Conservation (phyloP, 2,888 invertebrate genomes). For the Euplagia quadripunctaria region DNA sequence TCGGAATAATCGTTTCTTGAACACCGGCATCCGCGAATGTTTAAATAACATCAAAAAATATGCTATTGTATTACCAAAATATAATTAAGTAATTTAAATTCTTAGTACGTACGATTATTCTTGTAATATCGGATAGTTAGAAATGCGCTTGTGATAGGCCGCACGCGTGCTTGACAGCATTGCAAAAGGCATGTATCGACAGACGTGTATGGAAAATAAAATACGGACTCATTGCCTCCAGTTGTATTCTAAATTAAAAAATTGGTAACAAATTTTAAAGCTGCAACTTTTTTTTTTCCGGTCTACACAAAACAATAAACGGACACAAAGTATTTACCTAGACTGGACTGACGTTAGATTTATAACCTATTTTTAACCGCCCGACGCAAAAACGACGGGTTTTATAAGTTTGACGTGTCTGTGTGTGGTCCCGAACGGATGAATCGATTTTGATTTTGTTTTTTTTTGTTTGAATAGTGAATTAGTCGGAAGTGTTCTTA, state of each 20-base stretch:
- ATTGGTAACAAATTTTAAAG: too few relatives aligned
- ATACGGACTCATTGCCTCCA: not conserved
- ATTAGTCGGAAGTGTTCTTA: too few relatives aligned
- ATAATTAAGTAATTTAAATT: constrained; percentile 22
- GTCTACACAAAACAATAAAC: too few relatives aligned
- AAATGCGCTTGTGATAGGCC: not conserved
- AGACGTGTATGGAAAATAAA: not conserved
- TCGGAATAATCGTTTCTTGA: constrained; percentile 26
- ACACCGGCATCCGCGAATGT: constrained; percentile 15
- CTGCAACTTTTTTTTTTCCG: too few relatives aligned
- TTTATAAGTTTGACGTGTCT: too few relatives aligned
- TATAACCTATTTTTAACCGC: too few relatives aligned
- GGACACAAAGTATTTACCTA: too few relatives aligned
- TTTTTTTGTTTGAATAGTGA: too few relatives aligned
- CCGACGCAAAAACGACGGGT: too few relatives aligned
- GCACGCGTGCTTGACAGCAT: not conserved
- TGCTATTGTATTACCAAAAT: constrained; percentile 25
- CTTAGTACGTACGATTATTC: constrained; percentile 7
- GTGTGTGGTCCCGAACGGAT: too few relatives aligned
- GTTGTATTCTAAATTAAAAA: not conserved
- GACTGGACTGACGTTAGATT: too few relatives aligned
- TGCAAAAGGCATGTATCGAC: not conserved
- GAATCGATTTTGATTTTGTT: too few relatives aligned
- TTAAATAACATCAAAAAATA: constrained; percentile 15
- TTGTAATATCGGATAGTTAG: constrained; percentile 13